These are phyloP conservation scores for Lepus timidus DNA, from an alignment of 2,113 vertebrate species.

Conservation along the genomic window DNA sequence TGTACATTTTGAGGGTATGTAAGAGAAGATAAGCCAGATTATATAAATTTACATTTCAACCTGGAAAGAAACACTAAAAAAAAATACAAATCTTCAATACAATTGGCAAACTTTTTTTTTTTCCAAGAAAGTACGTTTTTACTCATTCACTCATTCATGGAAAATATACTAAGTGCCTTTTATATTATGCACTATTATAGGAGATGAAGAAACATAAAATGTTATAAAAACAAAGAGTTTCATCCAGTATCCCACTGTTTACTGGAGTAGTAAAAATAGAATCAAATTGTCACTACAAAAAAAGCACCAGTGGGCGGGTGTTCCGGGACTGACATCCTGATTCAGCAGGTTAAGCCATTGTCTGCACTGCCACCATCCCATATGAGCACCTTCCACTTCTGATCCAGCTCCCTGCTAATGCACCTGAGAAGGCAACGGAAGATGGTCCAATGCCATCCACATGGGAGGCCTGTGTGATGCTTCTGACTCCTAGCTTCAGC, in stretches of 20 bases:
- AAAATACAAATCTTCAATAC: neutral
- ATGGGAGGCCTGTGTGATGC: too few species aligned
- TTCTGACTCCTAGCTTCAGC: too few species aligned
- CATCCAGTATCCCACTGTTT: neutral
- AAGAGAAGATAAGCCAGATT: neutral
- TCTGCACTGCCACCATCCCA: too few species aligned
- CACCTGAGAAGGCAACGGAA: too few species aligned
- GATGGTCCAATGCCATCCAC: too few species aligned
- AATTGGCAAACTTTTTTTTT: neutral
- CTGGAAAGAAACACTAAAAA: conserved; percentile 44
- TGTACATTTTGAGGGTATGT: neutral
- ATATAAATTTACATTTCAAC: neutral
- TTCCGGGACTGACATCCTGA: too few species aligned
- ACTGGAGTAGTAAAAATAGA: neutral
- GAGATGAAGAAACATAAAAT: neutral
- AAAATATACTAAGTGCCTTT: neutral
- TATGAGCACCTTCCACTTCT: too few species aligned
- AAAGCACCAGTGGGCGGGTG: too few species aligned
- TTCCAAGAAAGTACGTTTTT: neutral
- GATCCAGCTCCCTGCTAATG: too few species aligned
- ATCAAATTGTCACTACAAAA: neutral
- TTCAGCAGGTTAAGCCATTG: too few species aligned
- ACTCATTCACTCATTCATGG: neutral
- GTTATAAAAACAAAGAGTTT: neutral
- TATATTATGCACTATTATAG: neutral